Conservation (phyloP, 1,140 invertebrate genomes). For the Elymnias hypermnestra region DNA sequence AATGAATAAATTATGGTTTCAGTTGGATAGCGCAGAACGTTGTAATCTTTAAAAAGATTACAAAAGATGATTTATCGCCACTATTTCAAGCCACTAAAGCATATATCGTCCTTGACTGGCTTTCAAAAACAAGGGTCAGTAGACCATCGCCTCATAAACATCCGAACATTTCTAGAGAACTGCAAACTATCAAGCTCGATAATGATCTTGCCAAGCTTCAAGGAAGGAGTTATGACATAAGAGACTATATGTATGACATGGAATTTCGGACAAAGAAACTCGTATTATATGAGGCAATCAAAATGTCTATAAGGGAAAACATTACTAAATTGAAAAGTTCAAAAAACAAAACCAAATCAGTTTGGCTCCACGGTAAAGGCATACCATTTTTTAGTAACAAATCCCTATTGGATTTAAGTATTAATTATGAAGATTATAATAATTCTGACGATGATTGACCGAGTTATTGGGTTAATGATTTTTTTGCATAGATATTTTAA, state of each 20-base stretch:
- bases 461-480: not conserved
- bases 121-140: slow-evolving; percentile 28
- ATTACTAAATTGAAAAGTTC: slow-evolving; percentile 1
- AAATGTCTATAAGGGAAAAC: not conserved
- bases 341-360: slow-evolving; percentile 3
- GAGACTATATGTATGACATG: slow-evolving; percentile 36
- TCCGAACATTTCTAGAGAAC: not conserved
- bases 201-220: slow-evolving; percentile 24
- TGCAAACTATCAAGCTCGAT: slow-evolving; percentile 31
- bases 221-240: slow-evolving; percentile 41
- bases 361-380: not conserved
- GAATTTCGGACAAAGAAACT: slow-evolving; percentile 26
- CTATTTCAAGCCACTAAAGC: slow-evolving; percentile 39
- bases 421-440: slow-evolving; percentile 2
- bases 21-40: slow-evolving; percentile 47
- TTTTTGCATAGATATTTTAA: no score
- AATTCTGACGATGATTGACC: slow-evolving; percentile 11
- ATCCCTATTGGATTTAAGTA: slow-evolving; percentile 2
- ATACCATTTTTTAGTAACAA: slow-evolving; percentile 14
- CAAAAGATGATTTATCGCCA: slow-evolving; percentile 19
- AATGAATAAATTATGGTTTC: slow-evolving; percentile 14
- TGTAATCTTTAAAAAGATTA: slow-evolving; percentile 25
- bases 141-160: slow-evolving; percentile 5
- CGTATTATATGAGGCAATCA: slow-evolving; percentile 18
- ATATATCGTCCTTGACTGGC: slow-evolving; percentile 28